Percentiles rank a stretch among this genome's conserved stretches.
These are phyloP conservation scores for Drosophila nasuta DNA, from an alignment of 1,140 invertebrate species.

Conservation along the genomic window DNA sequence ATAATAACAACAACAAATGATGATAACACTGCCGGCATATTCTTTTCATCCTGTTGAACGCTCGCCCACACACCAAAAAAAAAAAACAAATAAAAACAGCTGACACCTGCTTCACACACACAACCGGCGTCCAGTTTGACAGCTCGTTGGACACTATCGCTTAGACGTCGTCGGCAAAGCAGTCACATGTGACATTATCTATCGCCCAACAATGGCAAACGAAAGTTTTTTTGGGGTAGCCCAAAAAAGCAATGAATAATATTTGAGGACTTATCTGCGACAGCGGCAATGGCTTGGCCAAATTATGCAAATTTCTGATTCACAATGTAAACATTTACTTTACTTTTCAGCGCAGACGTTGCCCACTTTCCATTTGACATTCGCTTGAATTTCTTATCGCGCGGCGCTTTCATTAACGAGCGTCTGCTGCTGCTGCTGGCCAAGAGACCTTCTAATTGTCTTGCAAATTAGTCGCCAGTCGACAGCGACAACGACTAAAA, in stretches of 20 bases:
- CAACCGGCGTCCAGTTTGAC: constrained; percentile 78
- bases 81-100: constrained; percentile 11
- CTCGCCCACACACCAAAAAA: neutral
- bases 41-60: constrained; percentile 67
- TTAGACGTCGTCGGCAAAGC: constrained; percentile 16
- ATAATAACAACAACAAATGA: constrained; percentile 21
- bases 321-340: constrained; percentile 83
- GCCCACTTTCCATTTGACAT: constrained; percentile 64
- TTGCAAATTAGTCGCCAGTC: constrained; percentile 75
- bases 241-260: constrained; percentile 66
- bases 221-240: constrained; percentile 26
- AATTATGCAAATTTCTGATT: constrained; percentile 84
- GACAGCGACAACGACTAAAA: constrained; percentile 33
- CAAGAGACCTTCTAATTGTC: constrained; percentile 80
- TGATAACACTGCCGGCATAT: constrained; percentile 25
- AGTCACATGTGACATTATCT: constrained; percentile 71
- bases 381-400: constrained; percentile 75
- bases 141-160: constrained; percentile 64
- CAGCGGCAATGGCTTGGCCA: constrained; percentile 49
- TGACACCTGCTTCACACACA: constrained; percentile 60
- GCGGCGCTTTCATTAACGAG: constrained; percentile 72
- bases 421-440: constrained; percentile 49
- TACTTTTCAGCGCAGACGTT: constrained; percentile 76
- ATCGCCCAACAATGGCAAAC: constrained; percentile 7
- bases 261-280: constrained; percentile 62